Percentiles rank a stretch among this genome's conserved stretches.
Evolutionary conservation across 2,797 vertebrate species (phyloP).

Genomic region (Acipenser transmontanus): DNA sequence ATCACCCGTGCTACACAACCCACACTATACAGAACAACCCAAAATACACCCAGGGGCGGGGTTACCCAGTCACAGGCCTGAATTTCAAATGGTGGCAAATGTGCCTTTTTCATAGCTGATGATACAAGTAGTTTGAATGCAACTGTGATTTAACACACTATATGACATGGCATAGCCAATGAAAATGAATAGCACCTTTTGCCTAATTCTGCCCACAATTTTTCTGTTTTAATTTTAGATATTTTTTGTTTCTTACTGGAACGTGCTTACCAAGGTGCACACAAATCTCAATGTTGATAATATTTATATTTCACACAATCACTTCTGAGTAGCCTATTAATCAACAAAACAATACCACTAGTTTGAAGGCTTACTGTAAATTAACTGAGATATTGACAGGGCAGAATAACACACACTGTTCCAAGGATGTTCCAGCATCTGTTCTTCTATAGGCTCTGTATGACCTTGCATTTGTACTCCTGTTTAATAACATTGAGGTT

Average conservation of each 20-base stretch:
- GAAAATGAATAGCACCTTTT: no score
- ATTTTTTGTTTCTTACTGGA: neutral
- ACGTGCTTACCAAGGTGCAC: no score
- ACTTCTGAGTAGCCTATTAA: neutral
- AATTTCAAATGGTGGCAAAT: no score
- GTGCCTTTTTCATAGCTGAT: no score
- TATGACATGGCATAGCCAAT: no score
- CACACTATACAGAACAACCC: no score
- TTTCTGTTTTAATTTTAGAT: neutral
- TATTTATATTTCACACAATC: neutral
- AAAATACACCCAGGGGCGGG: no score
- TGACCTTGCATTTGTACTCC: constrained; percentile 59
- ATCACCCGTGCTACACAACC: no score
- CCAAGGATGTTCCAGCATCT: constrained; percentile 33
- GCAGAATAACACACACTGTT: neutral
- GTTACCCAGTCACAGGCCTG: no score
- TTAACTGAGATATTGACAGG: constrained; percentile 16
- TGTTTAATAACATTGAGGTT: constrained; percentile 58
- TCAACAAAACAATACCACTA: constrained; percentile 11
- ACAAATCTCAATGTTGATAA: no score
- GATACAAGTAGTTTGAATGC: no score
- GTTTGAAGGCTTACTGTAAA: constrained; percentile 14
- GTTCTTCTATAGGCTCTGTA: constrained; percentile 38
- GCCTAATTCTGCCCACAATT: constrained; percentile 14
- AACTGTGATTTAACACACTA: no score